Conservation (phyloP, 1,140 invertebrate genomes). For the Cotesia glomerata region DNA sequence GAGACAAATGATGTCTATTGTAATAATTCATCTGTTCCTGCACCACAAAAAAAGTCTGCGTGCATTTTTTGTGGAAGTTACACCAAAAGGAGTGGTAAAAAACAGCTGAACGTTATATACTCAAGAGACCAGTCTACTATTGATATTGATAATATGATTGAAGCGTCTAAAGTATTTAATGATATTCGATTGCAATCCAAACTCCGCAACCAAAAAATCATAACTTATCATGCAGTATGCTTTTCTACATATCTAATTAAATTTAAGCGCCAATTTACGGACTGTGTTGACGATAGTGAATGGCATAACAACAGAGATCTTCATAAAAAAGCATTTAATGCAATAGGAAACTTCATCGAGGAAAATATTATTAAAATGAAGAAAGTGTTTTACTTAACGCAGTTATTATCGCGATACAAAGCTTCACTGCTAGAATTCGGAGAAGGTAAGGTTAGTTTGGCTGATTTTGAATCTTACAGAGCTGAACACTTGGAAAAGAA, state of each 20-base stretch:
- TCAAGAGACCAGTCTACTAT: too few relatives aligned
- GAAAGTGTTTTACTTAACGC: slow-evolving; percentile 35
- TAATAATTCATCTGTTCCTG: too few relatives aligned
- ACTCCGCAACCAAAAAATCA: too few relatives aligned
- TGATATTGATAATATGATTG: too few relatives aligned
- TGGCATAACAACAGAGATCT: slow-evolving; percentile 19
- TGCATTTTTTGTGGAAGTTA: too few relatives aligned
- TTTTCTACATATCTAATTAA: slow-evolving; percentile 12
- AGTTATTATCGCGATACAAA: slow-evolving; percentile 40
- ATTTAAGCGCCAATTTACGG: slow-evolving; percentile 11
- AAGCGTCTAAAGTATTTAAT: too few relatives aligned
- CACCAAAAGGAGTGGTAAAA: too few relatives aligned
- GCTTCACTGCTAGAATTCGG: slow-evolving; percentile 38
- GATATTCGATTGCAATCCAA: too few relatives aligned
- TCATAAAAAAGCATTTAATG: slow-evolving; percentile 15
- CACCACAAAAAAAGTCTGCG: too few relatives aligned
- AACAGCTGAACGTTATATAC: too few relatives aligned
- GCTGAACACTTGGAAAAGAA: slow-evolving; percentile 43
- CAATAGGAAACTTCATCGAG: slow-evolving; percentile 27
- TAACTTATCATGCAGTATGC: not conserved
- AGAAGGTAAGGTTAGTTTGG: slow-evolving; percentile 30
- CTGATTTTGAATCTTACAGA: slow-evolving; percentile 43
- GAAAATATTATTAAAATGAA: slow-evolving; percentile 38
- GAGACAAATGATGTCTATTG: too few relatives aligned
- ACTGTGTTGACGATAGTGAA: slow-evolving; percentile 1